A percentile compares a stretch with the other conserved stretches of the same genome.
Conservation (phyloP, 2,113 vertebrate genomes). For the Pterophyllum scalare region DNA sequence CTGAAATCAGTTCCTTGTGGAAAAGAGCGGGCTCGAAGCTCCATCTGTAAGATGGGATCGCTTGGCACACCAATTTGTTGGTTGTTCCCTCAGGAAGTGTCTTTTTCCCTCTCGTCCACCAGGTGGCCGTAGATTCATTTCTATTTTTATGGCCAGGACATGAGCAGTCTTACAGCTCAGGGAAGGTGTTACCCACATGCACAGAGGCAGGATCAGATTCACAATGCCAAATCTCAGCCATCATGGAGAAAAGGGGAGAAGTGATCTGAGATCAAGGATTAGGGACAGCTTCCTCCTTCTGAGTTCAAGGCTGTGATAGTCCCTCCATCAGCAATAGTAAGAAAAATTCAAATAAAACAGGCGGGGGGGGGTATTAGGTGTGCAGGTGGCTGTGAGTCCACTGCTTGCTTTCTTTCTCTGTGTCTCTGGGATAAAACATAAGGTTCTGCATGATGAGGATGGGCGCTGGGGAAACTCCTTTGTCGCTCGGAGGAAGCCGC, state of each 20-base stretch:
- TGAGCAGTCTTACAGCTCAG: conserved; percentile 25
- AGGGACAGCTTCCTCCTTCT: conserved; percentile 18
- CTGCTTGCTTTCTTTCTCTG: conserved; percentile 44
- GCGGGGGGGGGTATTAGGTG: conserved; percentile 13
- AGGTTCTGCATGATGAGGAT: conserved; percentile 53
- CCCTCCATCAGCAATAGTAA: conserved; percentile 4
- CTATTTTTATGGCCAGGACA: neutral
- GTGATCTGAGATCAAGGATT: conserved; percentile 30
- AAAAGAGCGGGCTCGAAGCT: conserved; percentile 41
- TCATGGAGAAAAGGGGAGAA: conserved; percentile 33
- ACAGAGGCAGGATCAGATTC: conserved; percentile 45
- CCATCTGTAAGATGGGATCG: neutral
- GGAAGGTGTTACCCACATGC: conserved; percentile 34
- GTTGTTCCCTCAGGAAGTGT: conserved; percentile 28
- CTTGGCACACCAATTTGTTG: neutral
- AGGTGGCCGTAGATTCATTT: conserved; percentile 60
- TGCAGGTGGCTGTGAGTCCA: conserved; percentile 34
- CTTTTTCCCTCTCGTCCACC: conserved; percentile 54
- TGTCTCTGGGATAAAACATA: conserved; percentile 55
- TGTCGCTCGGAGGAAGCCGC: conserved; percentile 53
- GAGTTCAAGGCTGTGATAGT: conserved; percentile 37
- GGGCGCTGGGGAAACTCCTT: conserved; percentile 25
- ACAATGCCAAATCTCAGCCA: conserved; percentile 40
- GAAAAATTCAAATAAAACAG: conserved; percentile 37
- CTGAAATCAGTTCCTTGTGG: conserved; percentile 70